phyloP scores from a whole-genome alignment of 2,797 vertebrate species.

The Paratrypauchen microcephalus region DNA sequence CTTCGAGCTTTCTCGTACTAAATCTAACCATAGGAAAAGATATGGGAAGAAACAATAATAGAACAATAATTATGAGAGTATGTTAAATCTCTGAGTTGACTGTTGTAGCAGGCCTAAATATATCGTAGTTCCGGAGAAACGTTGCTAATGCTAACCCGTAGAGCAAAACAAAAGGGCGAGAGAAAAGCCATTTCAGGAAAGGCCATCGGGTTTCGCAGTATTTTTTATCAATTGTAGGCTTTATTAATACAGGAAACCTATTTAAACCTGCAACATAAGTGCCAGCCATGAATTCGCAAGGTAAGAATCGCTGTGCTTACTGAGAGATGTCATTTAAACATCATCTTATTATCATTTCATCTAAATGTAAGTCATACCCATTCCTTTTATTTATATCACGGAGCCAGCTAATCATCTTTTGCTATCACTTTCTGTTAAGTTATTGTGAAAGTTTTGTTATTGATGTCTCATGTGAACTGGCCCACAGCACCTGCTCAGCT shows the following conservation, averaged over 20 bases:
- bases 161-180: conserved; percentile 47
- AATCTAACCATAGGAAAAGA: background rate
- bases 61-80: background rate
- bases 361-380: conserved; percentile 12
- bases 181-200: background rate
- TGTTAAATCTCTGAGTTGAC: background rate
- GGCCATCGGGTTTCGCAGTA: background rate
- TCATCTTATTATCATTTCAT: conserved; percentile 1
- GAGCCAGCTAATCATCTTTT: background rate
- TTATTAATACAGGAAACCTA: conserved; percentile 6
- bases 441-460: conserved; percentile 10
- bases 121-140: background rate
- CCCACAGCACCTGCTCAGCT: conserved; percentile 35
- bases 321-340: background rate
- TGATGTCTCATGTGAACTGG: conserved; percentile 17
- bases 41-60: background rate
- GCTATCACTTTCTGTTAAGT: conserved; percentile 7
- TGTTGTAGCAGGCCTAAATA: background rate
- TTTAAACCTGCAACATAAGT: conserved; percentile 9
- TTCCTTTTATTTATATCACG: background rate
- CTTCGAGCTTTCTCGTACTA: conserved; percentile 17
- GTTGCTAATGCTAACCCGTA: conserved; percentile 36
- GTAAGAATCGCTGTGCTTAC: conserved; percentile 31
- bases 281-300: conserved; percentile 52
- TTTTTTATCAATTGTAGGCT: background rate